Evolutionary conservation across 2,888 invertebrate species (phyloP).

Genomic region (Oeneis ivallda): DNA sequence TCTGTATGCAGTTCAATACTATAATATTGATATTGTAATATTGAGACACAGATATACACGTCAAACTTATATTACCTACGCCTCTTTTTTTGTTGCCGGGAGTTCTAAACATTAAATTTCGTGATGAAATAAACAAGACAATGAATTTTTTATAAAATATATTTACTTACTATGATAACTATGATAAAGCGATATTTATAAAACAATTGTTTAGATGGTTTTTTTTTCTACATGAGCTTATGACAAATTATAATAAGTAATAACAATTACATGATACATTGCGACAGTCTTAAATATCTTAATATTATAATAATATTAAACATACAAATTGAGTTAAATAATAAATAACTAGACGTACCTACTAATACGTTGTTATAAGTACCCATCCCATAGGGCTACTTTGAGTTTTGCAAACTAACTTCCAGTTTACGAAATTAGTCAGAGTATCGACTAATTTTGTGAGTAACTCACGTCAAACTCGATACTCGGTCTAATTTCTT

Average conservation of each 20-base stretch:
- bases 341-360: constrained; percentile 16
- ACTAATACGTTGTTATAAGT: constrained; percentile 4
- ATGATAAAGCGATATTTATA: constrained; percentile 17
- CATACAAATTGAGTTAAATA: constrained; percentile 14
- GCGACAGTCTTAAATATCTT: constrained; percentile 17
- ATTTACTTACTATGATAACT: constrained; percentile 13
- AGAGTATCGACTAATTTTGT: no score
- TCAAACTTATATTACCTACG: no score
- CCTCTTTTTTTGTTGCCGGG: no score
- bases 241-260: not conserved
- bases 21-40: no score
- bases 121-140: not conserved
- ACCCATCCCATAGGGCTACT: not conserved
- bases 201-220: not conserved
- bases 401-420: not conserved
- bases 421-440: not conserved
- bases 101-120: no score
- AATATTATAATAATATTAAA: constrained; percentile 10
- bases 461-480: no score
- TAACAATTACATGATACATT: constrained; percentile 11
- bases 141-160: constrained; percentile 5
- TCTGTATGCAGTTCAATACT: no score
- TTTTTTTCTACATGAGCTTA: not conserved
- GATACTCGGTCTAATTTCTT: no score
- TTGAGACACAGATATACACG: no score